Conservation (phyloP, 1,140 invertebrate species). For the Diorhabda elongata region DNA sequence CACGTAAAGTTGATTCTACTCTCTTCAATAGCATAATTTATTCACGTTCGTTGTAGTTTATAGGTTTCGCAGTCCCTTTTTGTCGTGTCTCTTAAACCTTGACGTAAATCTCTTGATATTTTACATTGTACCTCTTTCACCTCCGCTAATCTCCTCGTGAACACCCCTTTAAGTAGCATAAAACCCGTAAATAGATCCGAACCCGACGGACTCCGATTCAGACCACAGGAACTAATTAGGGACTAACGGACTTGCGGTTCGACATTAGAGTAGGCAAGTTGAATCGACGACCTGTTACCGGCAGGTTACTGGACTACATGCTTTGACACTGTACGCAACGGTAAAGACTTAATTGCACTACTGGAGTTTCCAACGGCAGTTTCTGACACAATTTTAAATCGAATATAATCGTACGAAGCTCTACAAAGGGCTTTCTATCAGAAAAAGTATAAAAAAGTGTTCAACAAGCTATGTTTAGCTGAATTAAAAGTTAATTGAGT, state of each 20-base stretch:
- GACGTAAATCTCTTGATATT: slow-evolving; percentile 2
- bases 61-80: background rate
- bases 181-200: slow-evolving; percentile 7
- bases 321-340: background rate
- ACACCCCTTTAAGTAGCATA: slow-evolving; percentile 10
- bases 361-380: background rate
- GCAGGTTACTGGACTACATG: background rate
- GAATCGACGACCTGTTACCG: background rate
- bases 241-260: slow-evolving; percentile 14
- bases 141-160: slow-evolving; percentile 5
- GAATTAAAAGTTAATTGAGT: no score
- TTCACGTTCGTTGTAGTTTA: background rate
- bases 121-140: background rate
- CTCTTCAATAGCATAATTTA: background rate
- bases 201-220: background rate
- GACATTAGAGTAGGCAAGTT: background rate
- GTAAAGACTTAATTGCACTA: background rate
- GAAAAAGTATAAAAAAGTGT: no score
- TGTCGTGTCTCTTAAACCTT: background rate
- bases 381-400: background rate
- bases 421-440: no score
- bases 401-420: no score
- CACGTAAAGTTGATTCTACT: background rate
- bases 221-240: slow-evolving; percentile 20
- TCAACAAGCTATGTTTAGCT: no score